phyloP scores from a whole-genome alignment of 2,888 invertebrate species.

The Xestoiulus laeticollis region DNA sequence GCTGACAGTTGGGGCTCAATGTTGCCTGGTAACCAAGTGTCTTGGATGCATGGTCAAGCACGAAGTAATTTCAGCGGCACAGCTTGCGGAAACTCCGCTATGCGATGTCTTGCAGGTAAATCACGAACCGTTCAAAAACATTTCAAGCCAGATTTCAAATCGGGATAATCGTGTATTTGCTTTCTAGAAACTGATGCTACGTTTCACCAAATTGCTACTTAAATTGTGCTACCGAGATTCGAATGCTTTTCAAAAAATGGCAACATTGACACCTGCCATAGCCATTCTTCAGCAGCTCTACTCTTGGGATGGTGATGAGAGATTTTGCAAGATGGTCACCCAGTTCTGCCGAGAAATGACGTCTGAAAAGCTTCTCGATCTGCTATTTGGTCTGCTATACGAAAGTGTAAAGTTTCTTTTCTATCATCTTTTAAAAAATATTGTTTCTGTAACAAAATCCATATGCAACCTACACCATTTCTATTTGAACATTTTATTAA shows the following conservation, averaged over 20 bases:
- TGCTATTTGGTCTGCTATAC: background rate
- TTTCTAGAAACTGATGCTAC: constrained; percentile 30
- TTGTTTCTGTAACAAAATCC: background rate
- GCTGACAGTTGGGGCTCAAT: background rate
- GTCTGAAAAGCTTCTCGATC: background rate
- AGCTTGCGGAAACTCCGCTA: constrained; percentile 18
- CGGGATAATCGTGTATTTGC: background rate
- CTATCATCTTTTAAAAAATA: background rate
- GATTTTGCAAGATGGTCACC: constrained; percentile 13
- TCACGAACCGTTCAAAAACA: background rate
- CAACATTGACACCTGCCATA: background rate
- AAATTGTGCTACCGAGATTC: background rate
- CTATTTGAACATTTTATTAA: background rate
- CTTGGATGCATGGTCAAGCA: background rate
- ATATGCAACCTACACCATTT: background rate
- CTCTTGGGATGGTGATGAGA: background rate
- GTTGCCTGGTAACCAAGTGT: constrained; percentile 36
- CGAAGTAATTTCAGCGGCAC: background rate
- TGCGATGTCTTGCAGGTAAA: constrained; percentile 18
- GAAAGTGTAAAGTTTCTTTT: background rate
- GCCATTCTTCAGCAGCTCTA: background rate
- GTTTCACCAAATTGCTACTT: background rate
- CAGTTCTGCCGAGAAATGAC: constrained; percentile 46
- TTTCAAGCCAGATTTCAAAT: background rate
- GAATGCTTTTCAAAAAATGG: background rate